These are phyloP conservation scores for Leistus spinibarbis DNA, from an alignment of 2,888 invertebrate genomes.

Conservation along the genomic window DNA sequence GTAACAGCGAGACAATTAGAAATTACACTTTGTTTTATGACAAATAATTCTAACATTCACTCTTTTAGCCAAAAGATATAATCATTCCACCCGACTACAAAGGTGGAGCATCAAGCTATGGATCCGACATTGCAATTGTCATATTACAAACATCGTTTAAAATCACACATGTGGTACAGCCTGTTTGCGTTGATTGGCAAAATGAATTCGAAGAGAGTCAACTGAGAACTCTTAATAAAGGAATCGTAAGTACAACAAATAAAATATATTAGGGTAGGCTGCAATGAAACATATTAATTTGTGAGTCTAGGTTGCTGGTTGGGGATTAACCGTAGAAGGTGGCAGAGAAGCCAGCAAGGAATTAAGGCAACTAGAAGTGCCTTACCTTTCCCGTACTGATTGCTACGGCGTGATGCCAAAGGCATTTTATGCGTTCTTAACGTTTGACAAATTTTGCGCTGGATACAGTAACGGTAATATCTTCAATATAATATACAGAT, in stretches of 20 bases:
- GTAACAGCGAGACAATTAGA: neutral
- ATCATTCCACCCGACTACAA: constrained; percentile 11
- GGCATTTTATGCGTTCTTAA: constrained; percentile 42
- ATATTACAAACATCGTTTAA: constrained; percentile 47
- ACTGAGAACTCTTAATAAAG: constrained; percentile 35
- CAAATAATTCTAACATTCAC: neutral
- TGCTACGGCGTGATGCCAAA: constrained; percentile 42
- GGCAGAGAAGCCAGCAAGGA: constrained; percentile 15
- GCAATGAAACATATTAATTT: neutral
- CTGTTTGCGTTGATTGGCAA: constrained; percentile 52
- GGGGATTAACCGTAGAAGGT: constrained; percentile 42
- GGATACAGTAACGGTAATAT: constrained; percentile 42
- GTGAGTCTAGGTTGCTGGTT: constrained; percentile 43
- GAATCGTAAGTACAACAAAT: constrained; percentile 46
- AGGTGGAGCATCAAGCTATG: constrained; percentile 12
- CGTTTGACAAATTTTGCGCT: constrained; percentile 53
- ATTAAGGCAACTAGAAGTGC: constrained; percentile 39
- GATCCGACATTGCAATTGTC: constrained; percentile 52
- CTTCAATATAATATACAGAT: no score
- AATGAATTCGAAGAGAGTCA: constrained; percentile 37
- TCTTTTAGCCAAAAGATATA: neutral
- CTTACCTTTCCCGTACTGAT: constrained; percentile 40
- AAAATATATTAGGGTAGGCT: neutral
- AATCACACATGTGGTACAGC: constrained; percentile 50
- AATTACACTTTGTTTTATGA: neutral